phyloP scores from a whole-genome alignment of 2,113 vertebrate species.

The Corythornis vintsioides region DNA sequence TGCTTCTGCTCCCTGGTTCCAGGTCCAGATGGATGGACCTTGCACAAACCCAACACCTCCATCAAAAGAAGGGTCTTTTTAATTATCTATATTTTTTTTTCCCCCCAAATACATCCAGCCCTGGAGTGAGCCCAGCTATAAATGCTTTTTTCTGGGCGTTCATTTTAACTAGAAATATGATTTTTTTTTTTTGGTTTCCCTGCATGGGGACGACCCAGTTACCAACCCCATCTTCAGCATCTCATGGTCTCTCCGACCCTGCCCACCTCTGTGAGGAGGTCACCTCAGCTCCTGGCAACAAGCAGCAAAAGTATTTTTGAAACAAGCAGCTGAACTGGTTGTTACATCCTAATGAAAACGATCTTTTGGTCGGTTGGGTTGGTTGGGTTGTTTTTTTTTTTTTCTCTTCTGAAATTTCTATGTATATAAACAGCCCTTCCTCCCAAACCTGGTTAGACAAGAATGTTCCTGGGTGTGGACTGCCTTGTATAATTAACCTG shows the following conservation, averaged over 20 bases:
- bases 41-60: not conserved
- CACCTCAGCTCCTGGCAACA: conserved; percentile 6
- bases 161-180: too few species aligned
- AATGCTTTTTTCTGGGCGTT: too few species aligned
- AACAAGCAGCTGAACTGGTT: conserved; percentile 67
- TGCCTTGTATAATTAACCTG: conserved; percentile 66
- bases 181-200: too few species aligned
- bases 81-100: too few species aligned
- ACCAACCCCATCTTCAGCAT: conserved; percentile 26
- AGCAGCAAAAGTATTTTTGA: conserved; percentile 41
- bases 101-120: too few species aligned
- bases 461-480: conserved; percentile 78
- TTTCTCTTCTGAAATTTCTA: not conserved
- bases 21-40: too few species aligned
- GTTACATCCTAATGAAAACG: conserved; percentile 66
- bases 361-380: not conserved
- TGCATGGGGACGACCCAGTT: not conserved
- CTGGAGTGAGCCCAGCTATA: not conserved
- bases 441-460: conserved; percentile 74
- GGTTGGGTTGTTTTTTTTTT: not conserved
- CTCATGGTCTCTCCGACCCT: conserved; percentile 9
- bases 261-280: conserved; percentile 28
- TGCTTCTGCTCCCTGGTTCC: too few species aligned
- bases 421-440: conserved; percentile 69
- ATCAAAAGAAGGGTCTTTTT: too few species aligned